Conservation (phyloP, 2,797 vertebrate species). For the Carduelis carduelis region DNA sequence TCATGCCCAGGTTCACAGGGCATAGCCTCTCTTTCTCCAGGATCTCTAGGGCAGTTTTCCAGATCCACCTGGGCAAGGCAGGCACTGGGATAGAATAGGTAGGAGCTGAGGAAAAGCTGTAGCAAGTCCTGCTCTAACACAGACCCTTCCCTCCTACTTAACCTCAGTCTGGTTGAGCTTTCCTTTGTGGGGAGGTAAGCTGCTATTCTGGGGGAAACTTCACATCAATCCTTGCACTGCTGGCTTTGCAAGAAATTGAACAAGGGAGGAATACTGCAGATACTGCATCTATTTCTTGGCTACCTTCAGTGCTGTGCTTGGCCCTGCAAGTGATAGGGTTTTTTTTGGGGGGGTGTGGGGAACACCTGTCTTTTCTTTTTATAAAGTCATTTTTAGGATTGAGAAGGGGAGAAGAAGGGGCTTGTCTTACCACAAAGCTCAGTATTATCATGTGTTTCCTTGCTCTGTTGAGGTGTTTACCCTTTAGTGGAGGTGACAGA, state of each 20-base stretch:
- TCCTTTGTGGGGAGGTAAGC: not conserved
- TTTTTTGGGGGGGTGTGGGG: accelerated
- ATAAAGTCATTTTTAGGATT: not conserved
- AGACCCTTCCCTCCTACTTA: not conserved
- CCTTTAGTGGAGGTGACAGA: not conserved
- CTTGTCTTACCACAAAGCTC: not conserved
- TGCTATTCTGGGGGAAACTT: not conserved
- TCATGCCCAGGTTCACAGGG: accelerated
- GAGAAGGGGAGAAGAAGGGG: not conserved
- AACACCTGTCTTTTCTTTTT: not conserved
- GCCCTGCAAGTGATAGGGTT: not conserved
- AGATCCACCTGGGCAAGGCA: not conserved
- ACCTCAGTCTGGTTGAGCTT: not conserved
- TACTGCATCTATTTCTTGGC: not conserved
- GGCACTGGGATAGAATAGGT: not conserved
- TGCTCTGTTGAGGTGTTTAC: not conserved
- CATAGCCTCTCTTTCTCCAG: not conserved
- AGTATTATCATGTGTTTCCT: not conserved
- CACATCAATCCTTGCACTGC: not conserved
- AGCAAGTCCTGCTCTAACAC: not conserved
- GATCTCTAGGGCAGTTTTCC: not conserved
- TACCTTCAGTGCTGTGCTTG: not conserved
- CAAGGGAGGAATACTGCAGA: not conserved
- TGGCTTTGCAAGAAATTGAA: not conserved
- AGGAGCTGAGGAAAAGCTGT: not conserved